Conservation (phyloP, 2,113 vertebrate species). For the Calyptommatus sinebrachiatus region DNA sequence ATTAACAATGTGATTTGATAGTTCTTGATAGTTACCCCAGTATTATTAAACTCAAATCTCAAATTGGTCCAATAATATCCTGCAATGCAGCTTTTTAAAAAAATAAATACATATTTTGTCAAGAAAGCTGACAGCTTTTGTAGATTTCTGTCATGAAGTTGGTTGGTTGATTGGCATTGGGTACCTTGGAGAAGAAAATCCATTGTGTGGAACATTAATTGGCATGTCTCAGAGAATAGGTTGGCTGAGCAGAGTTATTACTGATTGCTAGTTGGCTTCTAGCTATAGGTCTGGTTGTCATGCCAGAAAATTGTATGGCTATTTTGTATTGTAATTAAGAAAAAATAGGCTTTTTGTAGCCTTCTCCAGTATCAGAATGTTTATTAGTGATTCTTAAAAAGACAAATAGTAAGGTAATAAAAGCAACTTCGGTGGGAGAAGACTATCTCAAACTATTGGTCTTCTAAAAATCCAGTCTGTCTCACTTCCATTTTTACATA, state of each 20-base stretch:
- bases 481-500: not conserved
- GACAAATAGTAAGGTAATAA: not conserved
- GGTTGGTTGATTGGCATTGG: too few species aligned
- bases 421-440: not conserved
- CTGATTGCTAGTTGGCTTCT: not conserved
- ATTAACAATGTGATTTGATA: too few species aligned
- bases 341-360: not conserved
- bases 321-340: not conserved
- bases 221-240: not conserved
- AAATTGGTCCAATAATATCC: too few species aligned
- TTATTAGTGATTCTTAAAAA: not conserved
- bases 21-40: too few species aligned
- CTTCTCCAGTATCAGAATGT: not conserved
- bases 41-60: too few species aligned
- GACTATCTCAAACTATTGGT: not conserved
- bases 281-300: not conserved
- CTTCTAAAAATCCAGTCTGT: not conserved
- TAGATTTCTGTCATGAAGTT: not conserved
- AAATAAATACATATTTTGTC: not conserved
- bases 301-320: not conserved
- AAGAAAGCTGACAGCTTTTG: not conserved
- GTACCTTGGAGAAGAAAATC: not conserved
- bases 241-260: not conserved
- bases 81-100: not conserved
- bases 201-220: not conserved